Base-by-base conservation (phyloP, 1,140 invertebrate species). In the Drosophila bocqueti region DNA sequence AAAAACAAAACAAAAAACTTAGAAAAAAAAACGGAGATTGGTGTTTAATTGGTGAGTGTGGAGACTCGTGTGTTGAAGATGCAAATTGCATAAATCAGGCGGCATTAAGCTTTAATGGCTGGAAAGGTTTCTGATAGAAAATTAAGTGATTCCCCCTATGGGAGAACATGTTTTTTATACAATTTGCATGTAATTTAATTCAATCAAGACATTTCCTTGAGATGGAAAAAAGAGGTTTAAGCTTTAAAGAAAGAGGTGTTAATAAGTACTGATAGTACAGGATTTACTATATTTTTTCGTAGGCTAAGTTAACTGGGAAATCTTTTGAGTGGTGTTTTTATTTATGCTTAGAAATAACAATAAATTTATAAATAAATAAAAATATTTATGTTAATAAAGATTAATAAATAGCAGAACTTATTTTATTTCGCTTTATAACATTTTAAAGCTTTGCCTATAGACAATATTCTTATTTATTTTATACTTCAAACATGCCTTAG, bases 51-150 rank as follows among this genome's bases (percentile, higher is more conserved):
- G 69, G 50, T 16, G 21, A 67, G 67, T 63, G 40, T n/a, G n/a
- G 13, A 45, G 15, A 36, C 45, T 31, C 47, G 18, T 49, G 26
- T 40, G 67, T 57, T 49, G 64, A 71, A 68, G 31, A 71, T 55
- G 68, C 68, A 61, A 84, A 85, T 77, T 77, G 82, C 81, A 64
- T 85, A 68, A 67, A 84, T 76, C 61, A 65, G 59, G 82, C 63
- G 73, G 73, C 63, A 73, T 64, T 47, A 36, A 50, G 47, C 47
- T 45, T 31, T 45, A 46, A 55, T 49, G 26, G 40, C 54, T 34
- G 8, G 58, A 45, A 43, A 66, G 38, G 63, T 62, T 26, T 34
- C 24, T 59, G 58, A 78, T 38, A 38, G 42, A 47, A 67, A 52
- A 52, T 24, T 36, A 34, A 69, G 62, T 69, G 46, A 40, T 57